These are phyloP conservation scores for Raillietiella orientalis DNA, from an alignment of 2,888 invertebrate species.

Conservation along the genomic window DNA sequence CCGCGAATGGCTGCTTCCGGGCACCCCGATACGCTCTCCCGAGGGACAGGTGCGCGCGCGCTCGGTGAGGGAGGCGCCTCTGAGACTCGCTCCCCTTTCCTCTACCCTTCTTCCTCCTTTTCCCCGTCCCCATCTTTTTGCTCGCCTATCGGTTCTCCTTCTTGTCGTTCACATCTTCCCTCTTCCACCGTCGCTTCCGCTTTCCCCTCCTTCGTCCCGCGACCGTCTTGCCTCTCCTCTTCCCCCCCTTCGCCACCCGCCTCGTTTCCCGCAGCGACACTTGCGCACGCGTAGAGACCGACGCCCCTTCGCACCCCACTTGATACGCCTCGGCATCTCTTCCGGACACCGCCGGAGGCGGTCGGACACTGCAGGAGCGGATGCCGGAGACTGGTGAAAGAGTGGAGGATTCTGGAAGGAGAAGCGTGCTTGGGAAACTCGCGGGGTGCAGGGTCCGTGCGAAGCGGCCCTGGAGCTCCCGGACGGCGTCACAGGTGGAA, in stretches of 20 bases:
- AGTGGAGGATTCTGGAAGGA: neutral
- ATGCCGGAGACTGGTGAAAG: neutral
- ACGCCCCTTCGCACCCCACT: neutral
- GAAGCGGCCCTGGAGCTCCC: too few species aligned
- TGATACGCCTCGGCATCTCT: neutral
- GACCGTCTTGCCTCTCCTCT: neutral
- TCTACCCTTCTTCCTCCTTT: slow-evolving; percentile 2
- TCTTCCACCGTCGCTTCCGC: slow-evolving; percentile 2
- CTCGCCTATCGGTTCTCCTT: neutral
- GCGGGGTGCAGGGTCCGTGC: too few species aligned
- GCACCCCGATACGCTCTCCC: too few species aligned
- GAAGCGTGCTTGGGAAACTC: too few species aligned
- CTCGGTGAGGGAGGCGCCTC: too few species aligned
- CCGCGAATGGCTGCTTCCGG: too few species aligned
- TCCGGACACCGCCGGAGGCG: neutral
- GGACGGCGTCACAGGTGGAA: too few species aligned
- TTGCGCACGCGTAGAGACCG: neutral
- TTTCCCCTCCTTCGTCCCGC: neutral
- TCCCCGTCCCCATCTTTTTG: slow-evolving; percentile 1
- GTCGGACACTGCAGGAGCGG: too few species aligned
- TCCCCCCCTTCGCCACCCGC: slow-evolving; percentile 1
- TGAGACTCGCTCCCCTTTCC: slow-evolving; percentile 4
- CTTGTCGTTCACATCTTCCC: slow-evolving; percentile 1
- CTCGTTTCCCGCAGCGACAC: neutral
- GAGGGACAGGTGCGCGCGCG: too few species aligned